A percentile compares a stretch with the other conserved stretches of the same genome.
phyloP scores from a whole-genome alignment of 2,888 invertebrate species.

The Rosalia funebris region DNA sequence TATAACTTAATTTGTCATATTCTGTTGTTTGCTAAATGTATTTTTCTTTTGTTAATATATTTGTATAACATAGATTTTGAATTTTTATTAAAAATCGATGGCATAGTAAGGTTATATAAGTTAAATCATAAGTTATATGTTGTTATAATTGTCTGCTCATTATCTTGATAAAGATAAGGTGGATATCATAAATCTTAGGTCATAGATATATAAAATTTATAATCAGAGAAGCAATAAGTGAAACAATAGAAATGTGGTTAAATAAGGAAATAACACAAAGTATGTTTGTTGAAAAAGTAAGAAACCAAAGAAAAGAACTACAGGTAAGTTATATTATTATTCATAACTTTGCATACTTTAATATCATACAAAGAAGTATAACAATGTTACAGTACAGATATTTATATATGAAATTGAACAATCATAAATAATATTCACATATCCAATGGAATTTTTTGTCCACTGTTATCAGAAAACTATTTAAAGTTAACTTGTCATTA shows the following conservation, averaged over 20 bases:
- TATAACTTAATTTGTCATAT: slow-evolving; percentile 12
- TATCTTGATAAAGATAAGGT: neutral
- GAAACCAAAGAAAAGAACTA: slow-evolving; percentile 35
- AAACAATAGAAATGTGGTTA: slow-evolving; percentile 14
- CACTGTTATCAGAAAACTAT: no score
- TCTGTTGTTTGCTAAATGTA: slow-evolving; percentile 23
- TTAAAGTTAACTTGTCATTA: no score
- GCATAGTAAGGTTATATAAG: slow-evolving; percentile 1
- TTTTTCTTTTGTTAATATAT: slow-evolving; percentile 26
- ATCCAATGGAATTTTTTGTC: no score
- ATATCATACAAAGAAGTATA: no score
- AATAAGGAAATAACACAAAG: slow-evolving; percentile 10
- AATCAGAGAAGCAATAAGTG: neutral
- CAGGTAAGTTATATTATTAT: slow-evolving; percentile 30
- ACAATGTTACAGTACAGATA: no score
- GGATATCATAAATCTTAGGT: neutral
- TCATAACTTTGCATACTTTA: no score
- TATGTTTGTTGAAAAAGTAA: slow-evolving; percentile 31
- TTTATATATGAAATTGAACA: no score
- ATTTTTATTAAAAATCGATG: slow-evolving; percentile 11
- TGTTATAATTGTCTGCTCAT: no score
- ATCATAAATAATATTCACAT: no score
- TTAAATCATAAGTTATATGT: slow-evolving; percentile 1
- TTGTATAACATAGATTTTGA: slow-evolving; percentile 17
- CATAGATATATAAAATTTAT: slow-evolving; percentile 1